These are phyloP conservation scores for Channa argus DNA, from an alignment of 2,113 vertebrate genomes.

Conservation along the genomic window DNA sequence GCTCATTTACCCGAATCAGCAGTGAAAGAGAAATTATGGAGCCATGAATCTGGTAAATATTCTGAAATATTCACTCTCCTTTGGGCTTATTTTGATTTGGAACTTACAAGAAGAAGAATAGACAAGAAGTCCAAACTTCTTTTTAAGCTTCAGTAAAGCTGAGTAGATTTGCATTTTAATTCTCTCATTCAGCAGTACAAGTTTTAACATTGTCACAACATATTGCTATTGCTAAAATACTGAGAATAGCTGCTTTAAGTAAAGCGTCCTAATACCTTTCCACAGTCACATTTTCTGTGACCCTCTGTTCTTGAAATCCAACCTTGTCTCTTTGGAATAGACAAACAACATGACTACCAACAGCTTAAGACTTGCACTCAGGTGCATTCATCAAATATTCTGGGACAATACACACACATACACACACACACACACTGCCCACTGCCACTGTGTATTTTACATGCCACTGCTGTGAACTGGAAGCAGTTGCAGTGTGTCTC, in stretches of 20 bases:
- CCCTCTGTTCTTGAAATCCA: constrained; percentile 27
- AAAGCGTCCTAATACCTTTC: not conserved
- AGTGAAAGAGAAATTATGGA: no score
- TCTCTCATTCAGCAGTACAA: not conserved
- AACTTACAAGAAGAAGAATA: no score
- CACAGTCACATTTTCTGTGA: constrained; percentile 1
- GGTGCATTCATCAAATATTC: constrained; percentile 33
- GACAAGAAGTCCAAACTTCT: no score
- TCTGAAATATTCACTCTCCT: no score
- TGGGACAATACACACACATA: constrained; percentile 23
- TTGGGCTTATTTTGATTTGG: no score
- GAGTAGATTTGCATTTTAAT: not conserved
- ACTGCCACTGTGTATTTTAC: constrained; percentile 1
- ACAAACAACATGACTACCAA: constrained; percentile 38
- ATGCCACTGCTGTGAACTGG: constrained; percentile 9
- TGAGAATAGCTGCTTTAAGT: not conserved
- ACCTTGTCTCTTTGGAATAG: constrained; percentile 36
- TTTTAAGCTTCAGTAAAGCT: not conserved
- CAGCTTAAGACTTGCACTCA: constrained; percentile 49
- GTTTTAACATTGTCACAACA: not conserved
- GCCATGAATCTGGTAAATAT: no score
- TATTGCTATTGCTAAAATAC: not conserved
- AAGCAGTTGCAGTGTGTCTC: not conserved
- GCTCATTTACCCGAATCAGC: no score
- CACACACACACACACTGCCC: not conserved